These are phyloP conservation scores for Eremobia ochroleuca DNA, from an alignment of 2,888 invertebrate species.

Conservation along the genomic window DNA sequence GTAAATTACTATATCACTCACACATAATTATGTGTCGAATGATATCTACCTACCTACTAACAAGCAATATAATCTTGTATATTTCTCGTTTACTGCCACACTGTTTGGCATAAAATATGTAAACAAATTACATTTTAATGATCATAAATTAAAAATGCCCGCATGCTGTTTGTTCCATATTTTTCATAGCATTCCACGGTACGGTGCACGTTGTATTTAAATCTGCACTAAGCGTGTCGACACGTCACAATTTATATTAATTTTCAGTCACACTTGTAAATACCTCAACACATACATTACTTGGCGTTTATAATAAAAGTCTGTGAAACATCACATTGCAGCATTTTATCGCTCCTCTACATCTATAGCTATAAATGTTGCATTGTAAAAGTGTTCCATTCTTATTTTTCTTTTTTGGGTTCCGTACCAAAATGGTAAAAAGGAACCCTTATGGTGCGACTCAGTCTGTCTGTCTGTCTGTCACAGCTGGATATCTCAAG, in stretches of 20 bases:
- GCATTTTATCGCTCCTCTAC: conserved; percentile 20
- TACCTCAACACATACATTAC: conserved; percentile 49
- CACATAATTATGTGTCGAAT: background rate
- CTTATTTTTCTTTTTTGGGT: conserved; percentile 1
- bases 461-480: no score
- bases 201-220: conserved; percentile 19
- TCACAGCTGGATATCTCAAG: no score
- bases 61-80: background rate
- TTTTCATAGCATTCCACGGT: conserved; percentile 7
- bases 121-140: conserved; percentile 22
- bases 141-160: conserved; percentile 21
- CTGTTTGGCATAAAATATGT: background rate
- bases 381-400: conserved; percentile 30
- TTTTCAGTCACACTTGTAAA: conserved; percentile 58
- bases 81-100: background rate
- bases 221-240: conserved; percentile 37
- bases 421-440: no score
- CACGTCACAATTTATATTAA: conserved; percentile 37
- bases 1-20: background rate
- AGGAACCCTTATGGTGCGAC: no score
- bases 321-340: conserved; percentile 32
- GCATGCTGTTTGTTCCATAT: conserved; percentile 14
- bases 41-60: background rate
- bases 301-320: conserved; percentile 45
- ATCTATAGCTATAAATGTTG: conserved; percentile 31